phyloP scores from a whole-genome alignment of 2,888 invertebrate species.

The Philereme vetulata region DNA sequence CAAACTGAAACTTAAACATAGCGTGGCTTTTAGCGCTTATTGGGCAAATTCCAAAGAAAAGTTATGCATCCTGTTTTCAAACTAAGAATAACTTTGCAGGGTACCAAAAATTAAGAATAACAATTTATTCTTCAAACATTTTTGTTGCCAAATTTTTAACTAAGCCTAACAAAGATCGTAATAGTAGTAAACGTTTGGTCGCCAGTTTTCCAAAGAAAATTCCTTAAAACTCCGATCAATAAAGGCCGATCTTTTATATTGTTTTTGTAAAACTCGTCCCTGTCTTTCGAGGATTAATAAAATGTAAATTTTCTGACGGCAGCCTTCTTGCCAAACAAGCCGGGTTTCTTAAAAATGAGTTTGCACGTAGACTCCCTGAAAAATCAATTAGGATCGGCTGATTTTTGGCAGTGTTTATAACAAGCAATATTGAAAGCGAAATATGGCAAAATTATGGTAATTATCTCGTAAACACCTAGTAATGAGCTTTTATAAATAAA shows the following conservation, averaged over 20 bases:
- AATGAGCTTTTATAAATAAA: slow-evolving; percentile 8
- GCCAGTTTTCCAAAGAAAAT: slow-evolving; percentile 25
- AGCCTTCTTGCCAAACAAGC: slow-evolving; percentile 33
- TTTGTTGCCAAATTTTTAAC: slow-evolving; percentile 1
- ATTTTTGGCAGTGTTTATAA: slow-evolving; percentile 12
- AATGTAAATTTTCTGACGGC: slow-evolving; percentile 41
- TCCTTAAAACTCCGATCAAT: slow-evolving; percentile 23
- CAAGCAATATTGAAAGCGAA: slow-evolving; percentile 17
- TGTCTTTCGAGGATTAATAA: slow-evolving; percentile 39
- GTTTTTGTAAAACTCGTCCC: slow-evolving; percentile 36
- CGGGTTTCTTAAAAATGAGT: slow-evolving; percentile 31
- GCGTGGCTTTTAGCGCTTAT: too few species aligned
- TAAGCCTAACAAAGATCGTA: slow-evolving; percentile 12
- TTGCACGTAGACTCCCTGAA: slow-evolving; percentile 32
- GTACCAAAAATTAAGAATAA: too few species aligned
- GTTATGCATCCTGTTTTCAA: too few species aligned
- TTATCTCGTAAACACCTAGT: slow-evolving; percentile 9
- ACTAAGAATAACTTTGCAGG: too few species aligned
- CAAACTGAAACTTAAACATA: too few species aligned
- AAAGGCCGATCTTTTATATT: slow-evolving; percentile 37
- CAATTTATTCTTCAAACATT: too few species aligned
- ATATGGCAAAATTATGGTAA: slow-evolving; percentile 10
- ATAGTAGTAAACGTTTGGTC: slow-evolving; percentile 20
- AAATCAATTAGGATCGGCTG: slow-evolving; percentile 29
- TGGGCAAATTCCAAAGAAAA: too few species aligned